These are phyloP conservation scores for Parascotia fuliginaria DNA, from an alignment of 2,888 invertebrate species.

Conservation along the genomic window DNA sequence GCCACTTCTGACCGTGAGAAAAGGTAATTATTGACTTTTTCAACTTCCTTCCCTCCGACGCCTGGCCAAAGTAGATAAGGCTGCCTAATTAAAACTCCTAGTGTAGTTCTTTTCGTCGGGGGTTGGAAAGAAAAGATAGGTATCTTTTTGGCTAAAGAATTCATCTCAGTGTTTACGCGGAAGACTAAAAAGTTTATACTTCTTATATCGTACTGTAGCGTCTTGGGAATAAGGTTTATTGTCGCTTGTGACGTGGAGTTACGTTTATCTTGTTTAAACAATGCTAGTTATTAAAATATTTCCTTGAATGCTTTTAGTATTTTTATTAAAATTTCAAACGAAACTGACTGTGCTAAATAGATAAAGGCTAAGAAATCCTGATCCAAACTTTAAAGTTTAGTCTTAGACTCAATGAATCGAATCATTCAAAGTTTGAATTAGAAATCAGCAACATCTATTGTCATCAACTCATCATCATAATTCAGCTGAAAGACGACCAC, in stretches of 20 bases:
- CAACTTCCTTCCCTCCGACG: conserved; percentile 57
- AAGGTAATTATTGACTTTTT: conserved; percentile 82
- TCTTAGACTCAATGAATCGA: too few species aligned
- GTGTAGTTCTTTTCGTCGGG: conserved; percentile 44
- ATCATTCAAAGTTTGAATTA: too few species aligned
- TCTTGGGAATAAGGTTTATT: not conserved
- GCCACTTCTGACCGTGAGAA: conserved; percentile 71
- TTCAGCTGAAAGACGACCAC: too few species aligned
- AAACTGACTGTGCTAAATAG: too few species aligned
- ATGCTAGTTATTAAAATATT: too few species aligned
- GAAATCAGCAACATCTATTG: too few species aligned
- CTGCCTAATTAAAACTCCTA: conserved; percentile 73
- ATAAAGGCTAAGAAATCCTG: too few species aligned
- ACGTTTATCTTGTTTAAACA: too few species aligned
- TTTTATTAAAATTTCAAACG: too few species aligned
- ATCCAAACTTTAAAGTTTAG: too few species aligned
- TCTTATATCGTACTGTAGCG: not conserved
- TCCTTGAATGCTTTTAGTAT: too few species aligned
- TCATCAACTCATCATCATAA: too few species aligned
- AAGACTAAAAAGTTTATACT: not conserved
- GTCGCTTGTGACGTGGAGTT: not conserved
- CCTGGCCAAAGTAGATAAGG: conserved; percentile 76
- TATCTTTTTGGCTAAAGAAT: conserved; percentile 9
- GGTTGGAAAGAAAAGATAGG: conserved; percentile 9
- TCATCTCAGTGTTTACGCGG: not conserved